A percentile compares a stretch with the other conserved stretches of the same genome.
Conservation (phyloP, 1,140 invertebrate genomes). For the Pemphigus obesinymphae region DNA sequence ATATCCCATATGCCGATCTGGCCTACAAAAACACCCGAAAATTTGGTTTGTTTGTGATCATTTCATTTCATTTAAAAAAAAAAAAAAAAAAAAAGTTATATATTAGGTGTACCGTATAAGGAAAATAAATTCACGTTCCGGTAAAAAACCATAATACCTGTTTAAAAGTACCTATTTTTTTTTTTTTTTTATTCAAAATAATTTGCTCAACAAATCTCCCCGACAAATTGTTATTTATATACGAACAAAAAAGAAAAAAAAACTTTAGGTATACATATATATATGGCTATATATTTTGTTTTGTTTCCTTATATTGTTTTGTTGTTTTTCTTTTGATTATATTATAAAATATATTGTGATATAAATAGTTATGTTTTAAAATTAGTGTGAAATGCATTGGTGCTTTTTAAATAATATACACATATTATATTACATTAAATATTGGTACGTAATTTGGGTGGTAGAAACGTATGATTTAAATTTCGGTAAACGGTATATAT, state of each 20-base stretch:
- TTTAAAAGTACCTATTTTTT: too few species aligned
- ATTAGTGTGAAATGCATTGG: constrained; percentile 10
- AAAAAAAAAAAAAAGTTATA: too few species aligned
- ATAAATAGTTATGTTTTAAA: neutral
- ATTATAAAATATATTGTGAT: constrained; percentile 4
- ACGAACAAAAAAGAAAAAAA: too few species aligned
- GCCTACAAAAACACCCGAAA: too few species aligned
- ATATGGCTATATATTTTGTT: neutral
- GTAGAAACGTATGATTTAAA: neutral
- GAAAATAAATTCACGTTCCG: too few species aligned
- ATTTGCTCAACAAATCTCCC: constrained; percentile 17
- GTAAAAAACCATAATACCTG: too few species aligned
- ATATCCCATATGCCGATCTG: too few species aligned
- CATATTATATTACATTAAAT: too few species aligned
- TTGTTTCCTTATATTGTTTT: neutral
- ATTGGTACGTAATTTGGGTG: neutral
- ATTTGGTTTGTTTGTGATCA: too few species aligned
- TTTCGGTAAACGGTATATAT: neutral
- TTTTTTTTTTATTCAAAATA: neutral
- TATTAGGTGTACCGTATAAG: too few species aligned
- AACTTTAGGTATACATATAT: too few species aligned
- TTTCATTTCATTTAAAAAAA: too few species aligned
- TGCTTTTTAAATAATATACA: constrained; percentile 6
- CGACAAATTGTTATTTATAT: neutral
- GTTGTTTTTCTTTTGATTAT: neutral